Conservation (phyloP, 2,113 vertebrate genomes). For the Ciconia boyciana region DNA sequence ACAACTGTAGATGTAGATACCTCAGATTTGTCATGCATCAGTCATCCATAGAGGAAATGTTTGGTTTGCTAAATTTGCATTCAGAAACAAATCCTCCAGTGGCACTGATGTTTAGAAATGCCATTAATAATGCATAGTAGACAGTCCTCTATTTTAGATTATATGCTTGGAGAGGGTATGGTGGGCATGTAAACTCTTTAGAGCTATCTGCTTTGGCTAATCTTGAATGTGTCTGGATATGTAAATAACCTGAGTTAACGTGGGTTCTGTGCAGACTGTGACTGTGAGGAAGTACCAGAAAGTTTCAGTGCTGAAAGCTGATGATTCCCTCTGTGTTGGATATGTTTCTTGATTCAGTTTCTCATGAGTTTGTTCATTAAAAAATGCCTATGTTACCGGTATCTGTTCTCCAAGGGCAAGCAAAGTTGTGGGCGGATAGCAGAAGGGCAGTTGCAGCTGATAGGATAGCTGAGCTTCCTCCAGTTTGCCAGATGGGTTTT, state of each 20-base stretch:
- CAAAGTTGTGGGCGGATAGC: neutral
- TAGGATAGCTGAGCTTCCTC: neutral
- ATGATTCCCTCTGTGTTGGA: neutral
- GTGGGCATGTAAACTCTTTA: neutral
- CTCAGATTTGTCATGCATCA: neutral
- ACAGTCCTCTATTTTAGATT: neutral
- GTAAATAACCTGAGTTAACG: neutral
- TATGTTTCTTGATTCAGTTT: neutral
- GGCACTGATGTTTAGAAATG: neutral
- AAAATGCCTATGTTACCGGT: neutral
- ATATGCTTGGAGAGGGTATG: neutral
- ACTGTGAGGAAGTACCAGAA: neutral
- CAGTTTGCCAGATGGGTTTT: neutral
- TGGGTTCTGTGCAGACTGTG: neutral
- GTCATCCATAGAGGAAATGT: neutral
- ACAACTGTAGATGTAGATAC: neutral
- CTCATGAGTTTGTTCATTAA: neutral
- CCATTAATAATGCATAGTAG: neutral
- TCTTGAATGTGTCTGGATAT: neutral
- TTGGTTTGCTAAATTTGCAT: neutral
- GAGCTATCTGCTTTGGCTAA: neutral
- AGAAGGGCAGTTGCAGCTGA: neutral
- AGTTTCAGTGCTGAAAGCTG: neutral
- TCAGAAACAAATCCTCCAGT: neutral
- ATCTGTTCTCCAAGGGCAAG: neutral